A percentile compares a stretch with the other conserved stretches of the same genome.
Evolutionary conservation across 2,113 vertebrate species (phyloP).

Genomic region (Scytalopus superciliaris): DNA sequence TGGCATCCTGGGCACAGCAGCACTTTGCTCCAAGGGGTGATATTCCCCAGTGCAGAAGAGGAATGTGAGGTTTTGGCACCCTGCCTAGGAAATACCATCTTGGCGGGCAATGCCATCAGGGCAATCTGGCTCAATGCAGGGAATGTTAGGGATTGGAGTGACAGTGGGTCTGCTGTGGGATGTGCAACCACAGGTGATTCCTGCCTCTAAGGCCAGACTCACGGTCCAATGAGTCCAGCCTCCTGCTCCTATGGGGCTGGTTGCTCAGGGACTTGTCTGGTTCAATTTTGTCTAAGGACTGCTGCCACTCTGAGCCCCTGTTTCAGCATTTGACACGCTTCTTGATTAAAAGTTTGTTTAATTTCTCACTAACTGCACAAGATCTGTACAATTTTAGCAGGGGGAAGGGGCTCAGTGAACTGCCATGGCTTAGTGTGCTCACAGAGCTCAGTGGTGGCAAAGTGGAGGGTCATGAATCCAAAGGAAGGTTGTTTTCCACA

Average conservation of each 20-base stretch:
- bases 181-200: not conserved
- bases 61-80: not conserved
- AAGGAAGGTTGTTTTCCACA: not conserved
- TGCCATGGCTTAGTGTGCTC: rapidly evolving
- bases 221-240: not conserved
- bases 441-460: not conserved
- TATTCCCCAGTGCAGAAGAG: not conserved
- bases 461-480: rapidly evolving
- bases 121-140: rapidly evolving
- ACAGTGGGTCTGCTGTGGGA: not conserved
- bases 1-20: not conserved
- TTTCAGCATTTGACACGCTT: not conserved
- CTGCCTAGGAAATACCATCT: not conserved
- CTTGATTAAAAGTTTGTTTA: not conserved
- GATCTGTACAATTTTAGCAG: not conserved
- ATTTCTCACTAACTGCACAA: not conserved
- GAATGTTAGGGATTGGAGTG: not conserved
- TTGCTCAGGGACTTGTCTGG: rapidly evolving
- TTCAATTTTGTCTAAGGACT: not conserved
- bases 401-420: not conserved
- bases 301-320: rapidly evolving
- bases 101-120: not conserved
- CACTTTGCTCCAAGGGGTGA: not conserved
- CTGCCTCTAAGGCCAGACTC: not conserved
- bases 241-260: not conserved